Percentiles rank a stretch among this genome's conserved stretches.
Evolutionary conservation across 23 tunicate species (phyloP).

Genomic region (Oikopleura albicans): DNA sequence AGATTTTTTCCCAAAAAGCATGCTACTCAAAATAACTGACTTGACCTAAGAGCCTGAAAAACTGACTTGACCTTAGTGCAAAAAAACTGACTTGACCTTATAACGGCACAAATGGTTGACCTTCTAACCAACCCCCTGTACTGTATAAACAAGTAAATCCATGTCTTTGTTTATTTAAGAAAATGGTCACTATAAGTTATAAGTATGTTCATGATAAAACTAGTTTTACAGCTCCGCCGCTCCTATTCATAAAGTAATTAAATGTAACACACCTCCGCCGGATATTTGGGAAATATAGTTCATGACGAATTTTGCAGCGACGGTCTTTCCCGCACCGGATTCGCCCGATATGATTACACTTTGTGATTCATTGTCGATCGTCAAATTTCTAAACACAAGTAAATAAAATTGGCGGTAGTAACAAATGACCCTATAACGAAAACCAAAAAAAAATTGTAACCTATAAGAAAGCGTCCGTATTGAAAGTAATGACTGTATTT

Average conservation of each 20-base stretch:
- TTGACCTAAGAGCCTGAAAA: too few species aligned
- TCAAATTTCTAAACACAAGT: slow-evolving; percentile 37
- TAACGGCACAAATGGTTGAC: too few species aligned
- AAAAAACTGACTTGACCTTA: too few species aligned
- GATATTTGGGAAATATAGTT: slow-evolving; percentile 67
- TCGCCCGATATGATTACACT: slow-evolving; percentile 96
- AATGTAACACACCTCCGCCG: slow-evolving; percentile 6
- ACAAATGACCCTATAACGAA: too few species aligned
- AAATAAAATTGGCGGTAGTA: background rate
- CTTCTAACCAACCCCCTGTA: too few species aligned
- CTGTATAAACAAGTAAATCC: too few species aligned
- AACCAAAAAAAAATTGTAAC: too few species aligned
- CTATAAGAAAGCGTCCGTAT: too few species aligned
- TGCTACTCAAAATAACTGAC: too few species aligned
- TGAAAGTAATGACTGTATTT: too few species aligned
- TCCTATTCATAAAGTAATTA: background rate
- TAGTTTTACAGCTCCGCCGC: background rate
- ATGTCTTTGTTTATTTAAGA: background rate
- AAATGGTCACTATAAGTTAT: background rate
- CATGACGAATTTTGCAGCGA: slow-evolving; percentile 96
- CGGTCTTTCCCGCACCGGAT: slow-evolving; percentile 96
- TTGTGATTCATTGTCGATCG: slow-evolving; percentile 76
- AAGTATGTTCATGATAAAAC: background rate
- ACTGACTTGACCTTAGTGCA: too few species aligned
- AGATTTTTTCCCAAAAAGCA: too few species aligned